Conservation (phyloP, 2,888 invertebrate genomes). For the Dione juno region DNA sequence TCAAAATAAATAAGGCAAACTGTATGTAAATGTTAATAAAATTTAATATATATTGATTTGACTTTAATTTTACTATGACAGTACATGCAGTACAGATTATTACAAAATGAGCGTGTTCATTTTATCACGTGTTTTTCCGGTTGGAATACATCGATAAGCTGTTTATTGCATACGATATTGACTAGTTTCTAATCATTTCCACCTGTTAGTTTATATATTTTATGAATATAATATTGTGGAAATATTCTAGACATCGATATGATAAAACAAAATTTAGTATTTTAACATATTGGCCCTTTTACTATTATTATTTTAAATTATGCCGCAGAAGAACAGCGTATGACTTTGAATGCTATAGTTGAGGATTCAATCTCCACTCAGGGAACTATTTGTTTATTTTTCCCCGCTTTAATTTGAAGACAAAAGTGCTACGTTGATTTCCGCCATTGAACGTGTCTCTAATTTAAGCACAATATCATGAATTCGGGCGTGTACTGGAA, state of each 20-base stretch:
- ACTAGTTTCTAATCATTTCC: slow-evolving; percentile 40
- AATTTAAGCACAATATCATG: no score
- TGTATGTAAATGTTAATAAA: slow-evolving; percentile 9
- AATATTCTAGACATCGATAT: slow-evolving; percentile 12
- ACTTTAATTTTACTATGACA: slow-evolving; percentile 6
- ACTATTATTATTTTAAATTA: background rate
- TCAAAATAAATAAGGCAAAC: slow-evolving; percentile 9
- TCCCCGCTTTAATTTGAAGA: no score
- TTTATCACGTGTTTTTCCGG: slow-evolving; percentile 36
- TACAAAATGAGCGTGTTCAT: slow-evolving; percentile 30
- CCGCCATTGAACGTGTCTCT: no score
- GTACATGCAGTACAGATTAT: slow-evolving; percentile 20
- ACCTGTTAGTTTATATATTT: slow-evolving; percentile 33
- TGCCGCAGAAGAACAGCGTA: no score
- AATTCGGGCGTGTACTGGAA: no score
- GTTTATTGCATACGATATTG: slow-evolving; percentile 35
- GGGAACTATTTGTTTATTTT: no score
- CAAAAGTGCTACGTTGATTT: no score
- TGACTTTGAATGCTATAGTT: no score
- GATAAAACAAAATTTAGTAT: slow-evolving; percentile 13
- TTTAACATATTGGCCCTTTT: background rate
- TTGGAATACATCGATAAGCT: slow-evolving; percentile 38
- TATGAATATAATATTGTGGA: slow-evolving; percentile 25
- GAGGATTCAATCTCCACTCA: no score
- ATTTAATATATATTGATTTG: background rate